Percentiles rank a stretch among this genome's conserved stretches.
phyloP scores from a whole-genome alignment of 1,140 invertebrate genomes.

The Nixonia krombeini region DNA sequence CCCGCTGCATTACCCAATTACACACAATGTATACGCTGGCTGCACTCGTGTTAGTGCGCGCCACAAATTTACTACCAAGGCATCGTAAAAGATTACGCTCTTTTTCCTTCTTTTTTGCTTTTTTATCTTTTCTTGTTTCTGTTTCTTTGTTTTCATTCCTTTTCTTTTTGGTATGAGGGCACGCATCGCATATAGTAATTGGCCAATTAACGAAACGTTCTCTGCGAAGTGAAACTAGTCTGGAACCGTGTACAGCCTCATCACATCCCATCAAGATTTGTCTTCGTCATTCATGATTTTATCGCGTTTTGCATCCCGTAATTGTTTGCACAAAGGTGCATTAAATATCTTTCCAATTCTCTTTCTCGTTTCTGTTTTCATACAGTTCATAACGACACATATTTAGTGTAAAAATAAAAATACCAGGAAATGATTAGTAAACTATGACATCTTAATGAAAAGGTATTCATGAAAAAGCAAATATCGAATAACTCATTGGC shows the following conservation, averaged over 20 bases:
- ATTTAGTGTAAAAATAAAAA: no score
- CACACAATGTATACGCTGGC: background rate
- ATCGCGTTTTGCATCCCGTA: background rate
- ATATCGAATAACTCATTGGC: no score
- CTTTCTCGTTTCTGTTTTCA: background rate
- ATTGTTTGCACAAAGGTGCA: background rate
- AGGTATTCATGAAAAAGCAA: no score
- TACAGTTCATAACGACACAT: background rate
- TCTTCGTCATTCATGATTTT: background rate
- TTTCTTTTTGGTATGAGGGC: constrained; percentile 6
- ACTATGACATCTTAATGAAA: no score
- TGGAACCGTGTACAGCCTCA: constrained; percentile 2
- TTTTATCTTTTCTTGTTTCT: no score
- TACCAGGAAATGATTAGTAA: no score
- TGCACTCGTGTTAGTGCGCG: no score
- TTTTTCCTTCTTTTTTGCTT: no score
- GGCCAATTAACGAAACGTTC: constrained; percentile 11
- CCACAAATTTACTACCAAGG: constrained; percentile 1
- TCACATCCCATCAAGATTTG: constrained; percentile 5
- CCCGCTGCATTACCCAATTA: background rate
- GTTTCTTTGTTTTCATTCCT: no score
- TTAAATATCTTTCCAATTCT: no score
- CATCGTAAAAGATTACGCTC: constrained; percentile 2
- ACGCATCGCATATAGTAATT: constrained; percentile 1
- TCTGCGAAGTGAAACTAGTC: constrained; percentile 6